phyloP scores from a whole-genome alignment of 2,113 vertebrate genomes.

The Tinamus guttatus region DNA sequence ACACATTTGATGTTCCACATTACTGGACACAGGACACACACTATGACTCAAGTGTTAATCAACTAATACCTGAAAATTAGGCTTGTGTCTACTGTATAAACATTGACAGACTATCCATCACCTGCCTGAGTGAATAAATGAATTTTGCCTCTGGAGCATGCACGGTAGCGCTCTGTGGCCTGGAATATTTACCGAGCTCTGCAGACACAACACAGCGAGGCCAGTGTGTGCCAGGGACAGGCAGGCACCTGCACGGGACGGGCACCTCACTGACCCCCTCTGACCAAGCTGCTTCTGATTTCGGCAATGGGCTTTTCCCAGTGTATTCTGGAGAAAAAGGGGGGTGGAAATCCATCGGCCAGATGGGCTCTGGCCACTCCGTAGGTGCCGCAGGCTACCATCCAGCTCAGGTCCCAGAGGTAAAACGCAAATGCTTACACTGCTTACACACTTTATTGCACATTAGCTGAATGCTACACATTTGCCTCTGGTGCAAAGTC shows the following conservation, averaged over 20 bases:
- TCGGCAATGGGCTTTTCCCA: neutral
- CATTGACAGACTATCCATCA: constrained; percentile 74
- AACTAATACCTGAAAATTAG: constrained; percentile 76
- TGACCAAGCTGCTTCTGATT: neutral
- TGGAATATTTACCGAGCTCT: constrained; percentile 17
- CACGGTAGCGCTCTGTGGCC: neutral
- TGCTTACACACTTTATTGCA: neutral
- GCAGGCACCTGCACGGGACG: neutral
- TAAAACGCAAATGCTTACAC: neutral
- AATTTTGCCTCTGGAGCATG: constrained; percentile 51
- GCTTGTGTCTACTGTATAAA: constrained; percentile 72
- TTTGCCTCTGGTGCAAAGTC: neutral
- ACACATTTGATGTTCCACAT: constrained; percentile 74
- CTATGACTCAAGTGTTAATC: constrained; percentile 77
- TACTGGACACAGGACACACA: constrained; percentile 73
- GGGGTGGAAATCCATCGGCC: neutral
- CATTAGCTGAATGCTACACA: neutral
- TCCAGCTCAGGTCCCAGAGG: neutral
- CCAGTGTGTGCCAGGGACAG: fast-evolving
- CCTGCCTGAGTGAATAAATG: constrained; percentile 57
- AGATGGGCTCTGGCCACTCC: neutral
- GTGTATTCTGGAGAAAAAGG: neutral
- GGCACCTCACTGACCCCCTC: neutral
- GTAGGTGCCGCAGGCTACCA: neutral
- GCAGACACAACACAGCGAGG: neutral